Percentiles rank a stretch among this genome's conserved stretches.
These are phyloP conservation scores for Cremastinae sp. DNA, from an alignment of 2,888 invertebrate species.

Conservation along the genomic window DNA sequence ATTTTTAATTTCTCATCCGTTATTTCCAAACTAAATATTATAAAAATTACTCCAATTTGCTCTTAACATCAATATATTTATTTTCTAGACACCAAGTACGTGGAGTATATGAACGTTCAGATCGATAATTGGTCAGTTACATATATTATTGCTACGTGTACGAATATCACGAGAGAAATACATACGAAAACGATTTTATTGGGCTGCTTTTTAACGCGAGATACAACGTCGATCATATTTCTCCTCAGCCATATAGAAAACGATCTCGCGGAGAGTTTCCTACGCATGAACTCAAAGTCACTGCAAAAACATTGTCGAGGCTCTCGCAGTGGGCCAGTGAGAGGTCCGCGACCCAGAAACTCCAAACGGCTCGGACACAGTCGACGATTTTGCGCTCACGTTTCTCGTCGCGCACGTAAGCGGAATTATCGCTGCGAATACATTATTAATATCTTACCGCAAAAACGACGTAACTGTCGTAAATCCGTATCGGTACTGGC, in stretches of 20 bases:
- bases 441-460: background rate
- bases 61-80: no score
- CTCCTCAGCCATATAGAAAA: slow-evolving; percentile 21
- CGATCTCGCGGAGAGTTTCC: slow-evolving; percentile 4
- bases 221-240: slow-evolving; percentile 64
- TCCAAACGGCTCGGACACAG: slow-evolving; percentile 26
- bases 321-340: slow-evolving; percentile 69
- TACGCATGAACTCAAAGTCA: slow-evolving; percentile 23
- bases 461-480: slow-evolving; percentile 1
- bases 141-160: slow-evolving; percentile 10
- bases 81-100: background rate
- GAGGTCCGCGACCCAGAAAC: slow-evolving; percentile 69
- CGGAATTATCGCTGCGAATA: slow-evolving; percentile 3
- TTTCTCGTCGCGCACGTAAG: slow-evolving; percentile 26
- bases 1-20: no score
- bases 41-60: no score
- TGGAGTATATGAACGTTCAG: slow-evolving; percentile 31
- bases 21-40: no score
- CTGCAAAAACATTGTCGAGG: slow-evolving; percentile 31
- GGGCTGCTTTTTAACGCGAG: slow-evolving; percentile 62
- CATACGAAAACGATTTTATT: slow-evolving; percentile 39
- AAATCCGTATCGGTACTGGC: background rate
- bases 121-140: slow-evolving; percentile 39
- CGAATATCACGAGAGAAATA: slow-evolving; percentile 4
- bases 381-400: slow-evolving; percentile 54